Percentiles rank a stretch among this genome's conserved stretches.
These are phyloP conservation scores for Epinephelus awoara DNA, from an alignment of 2,797 vertebrate species.

Conservation along the genomic window DNA sequence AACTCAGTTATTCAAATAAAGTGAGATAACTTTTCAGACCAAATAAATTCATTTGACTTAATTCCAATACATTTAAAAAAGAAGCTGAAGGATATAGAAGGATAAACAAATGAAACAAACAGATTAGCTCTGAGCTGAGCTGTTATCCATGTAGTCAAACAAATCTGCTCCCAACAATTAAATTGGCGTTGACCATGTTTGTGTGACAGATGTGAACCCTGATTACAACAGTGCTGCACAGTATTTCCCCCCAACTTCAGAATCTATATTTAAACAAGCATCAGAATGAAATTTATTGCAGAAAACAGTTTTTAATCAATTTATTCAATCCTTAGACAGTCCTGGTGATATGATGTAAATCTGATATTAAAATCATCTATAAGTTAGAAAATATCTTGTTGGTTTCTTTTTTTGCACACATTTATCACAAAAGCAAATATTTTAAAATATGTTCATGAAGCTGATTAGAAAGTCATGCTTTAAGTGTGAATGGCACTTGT, in stretches of 20 bases:
- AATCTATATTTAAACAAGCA: background rate
- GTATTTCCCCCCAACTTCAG: background rate
- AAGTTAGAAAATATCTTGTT: background rate
- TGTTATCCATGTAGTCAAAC: background rate
- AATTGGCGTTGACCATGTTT: no score
- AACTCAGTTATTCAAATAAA: no score
- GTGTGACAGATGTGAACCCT: no score
- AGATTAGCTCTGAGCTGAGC: background rate
- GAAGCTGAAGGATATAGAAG: background rate
- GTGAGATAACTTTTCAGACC: background rate
- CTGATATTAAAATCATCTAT: slow-evolving; percentile 19
- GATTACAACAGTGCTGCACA: background rate
- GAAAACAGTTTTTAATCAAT: slow-evolving; percentile 36
- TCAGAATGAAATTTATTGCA: slow-evolving; percentile 44
- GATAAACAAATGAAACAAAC: background rate
- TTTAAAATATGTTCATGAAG: background rate
- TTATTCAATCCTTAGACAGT: slow-evolving; percentile 34
- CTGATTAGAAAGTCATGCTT: background rate
- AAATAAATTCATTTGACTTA: background rate
- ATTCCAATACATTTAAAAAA: no score
- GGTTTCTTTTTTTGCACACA: background rate
- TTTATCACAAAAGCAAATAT: slow-evolving; percentile 6
- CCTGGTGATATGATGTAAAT: background rate
- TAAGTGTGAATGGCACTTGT: slow-evolving; percentile 22
- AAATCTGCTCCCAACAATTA: no score